These are phyloP conservation scores for Bradysia coprophila DNA, from an alignment of 1,140 invertebrate genomes.

Conservation along the genomic window DNA sequence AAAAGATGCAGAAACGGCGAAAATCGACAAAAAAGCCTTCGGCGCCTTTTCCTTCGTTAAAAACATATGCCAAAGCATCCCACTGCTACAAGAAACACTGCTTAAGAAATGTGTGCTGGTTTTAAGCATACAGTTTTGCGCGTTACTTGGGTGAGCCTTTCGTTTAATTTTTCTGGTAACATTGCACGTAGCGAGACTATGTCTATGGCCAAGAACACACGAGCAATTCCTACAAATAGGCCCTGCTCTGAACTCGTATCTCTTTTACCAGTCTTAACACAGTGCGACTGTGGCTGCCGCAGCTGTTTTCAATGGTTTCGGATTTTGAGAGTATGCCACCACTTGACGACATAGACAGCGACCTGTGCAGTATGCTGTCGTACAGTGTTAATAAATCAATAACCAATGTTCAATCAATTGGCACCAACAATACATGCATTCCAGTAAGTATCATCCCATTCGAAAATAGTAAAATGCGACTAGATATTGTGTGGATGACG, in stretches of 20 bases:
- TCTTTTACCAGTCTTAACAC: slow-evolving; percentile 1
- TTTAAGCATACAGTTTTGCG: slow-evolving; percentile 2
- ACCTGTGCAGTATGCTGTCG: background rate
- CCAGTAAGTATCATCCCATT: too few relatives aligned
- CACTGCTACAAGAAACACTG: background rate
- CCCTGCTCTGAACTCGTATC: too few relatives aligned
- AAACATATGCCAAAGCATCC: background rate
- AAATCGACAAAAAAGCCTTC: background rate
- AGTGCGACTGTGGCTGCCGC: background rate
- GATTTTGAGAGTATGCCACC: background rate
- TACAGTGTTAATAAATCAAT: background rate
- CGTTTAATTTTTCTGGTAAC: too few relatives aligned
- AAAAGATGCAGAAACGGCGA: too few relatives aligned
- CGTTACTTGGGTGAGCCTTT: background rate
- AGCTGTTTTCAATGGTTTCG: slow-evolving; percentile 2
- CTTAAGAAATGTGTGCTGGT: background rate
- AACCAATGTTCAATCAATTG: background rate
- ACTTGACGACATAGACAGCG: background rate
- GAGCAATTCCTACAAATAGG: background rate
- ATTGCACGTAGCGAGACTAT: too few relatives aligned
- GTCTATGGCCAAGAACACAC: too few relatives aligned
- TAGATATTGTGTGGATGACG: too few relatives aligned
- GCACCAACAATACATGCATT: background rate
- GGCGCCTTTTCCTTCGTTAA: too few relatives aligned
- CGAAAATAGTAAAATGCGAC: too few relatives aligned